Base-by-base conservation (phyloP, 1,140 invertebrate species). In the Macrobrachium nipponense region DNA sequence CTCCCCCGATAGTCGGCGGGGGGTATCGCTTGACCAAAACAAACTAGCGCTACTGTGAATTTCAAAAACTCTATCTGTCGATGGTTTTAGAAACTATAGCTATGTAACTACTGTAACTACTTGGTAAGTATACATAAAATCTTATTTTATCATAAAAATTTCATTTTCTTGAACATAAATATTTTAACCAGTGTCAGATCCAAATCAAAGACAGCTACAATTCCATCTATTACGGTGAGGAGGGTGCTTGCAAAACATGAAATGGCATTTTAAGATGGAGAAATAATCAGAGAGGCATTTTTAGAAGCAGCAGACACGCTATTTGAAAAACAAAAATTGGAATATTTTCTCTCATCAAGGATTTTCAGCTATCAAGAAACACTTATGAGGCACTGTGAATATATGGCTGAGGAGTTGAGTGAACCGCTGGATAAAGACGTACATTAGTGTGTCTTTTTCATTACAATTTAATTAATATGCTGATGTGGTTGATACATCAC, bases 311-410 rank as follows among this genome's bases (percentile, higher is more conserved):
- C n/a, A n/a, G n/a, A 60, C 70, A 96, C 11, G 93, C 92, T 87
- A 90, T 96, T 76, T 85, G 61, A 78, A 70, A 78, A 85, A 12
- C 1, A 84, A 76, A 75, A 51, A 66, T 27, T 78, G 79, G 68
- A 80, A 80, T 80, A 5, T 4, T 82, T 23, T 82, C 27, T 36
- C 4, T 4, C 27, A 36, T 36, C 27, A 36, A 36, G 27, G 27
- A 36, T 36, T 4, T 36, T 61, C 68, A 82, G 80, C 60, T 83
- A 73, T 83, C 72, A 73, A 76, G 59, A 76, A 83, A 76, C 72
- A 83, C 81, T 83, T 60, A 62, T 83, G 58, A 61, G 36, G 79
- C 79, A 11, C 72, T 76, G 72, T 83, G 70, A 76, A 83, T 43
- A 12, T 44, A 83, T 83, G 70, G 72, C 81, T 83, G 70, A n/a